These are phyloP conservation scores for Lathamus discolor DNA, from an alignment of 2,113 vertebrate species.

Conservation along the genomic window DNA sequence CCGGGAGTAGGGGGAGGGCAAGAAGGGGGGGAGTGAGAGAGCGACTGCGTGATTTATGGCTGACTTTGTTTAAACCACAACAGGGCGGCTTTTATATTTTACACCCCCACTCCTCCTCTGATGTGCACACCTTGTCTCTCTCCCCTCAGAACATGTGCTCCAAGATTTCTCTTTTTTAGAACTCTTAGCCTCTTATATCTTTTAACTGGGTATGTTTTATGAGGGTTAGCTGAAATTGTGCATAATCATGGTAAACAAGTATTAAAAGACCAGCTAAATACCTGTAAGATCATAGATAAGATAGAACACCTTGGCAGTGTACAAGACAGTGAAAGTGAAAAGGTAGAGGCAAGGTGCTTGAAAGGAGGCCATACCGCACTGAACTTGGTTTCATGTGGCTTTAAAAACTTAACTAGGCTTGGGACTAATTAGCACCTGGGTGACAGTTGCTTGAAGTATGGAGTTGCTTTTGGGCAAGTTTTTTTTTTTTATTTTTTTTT, in stretches of 20 bases:
- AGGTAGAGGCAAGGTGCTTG: not conserved
- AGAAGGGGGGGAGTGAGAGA: too few species aligned
- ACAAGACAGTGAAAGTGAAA: not conserved
- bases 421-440: not conserved
- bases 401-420: not conserved
- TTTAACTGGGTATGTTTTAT: not conserved
- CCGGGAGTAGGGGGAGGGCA: too few species aligned
- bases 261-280: not conserved
- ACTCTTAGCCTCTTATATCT: not conserved
- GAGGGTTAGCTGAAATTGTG: not conserved
- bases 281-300: not conserved
- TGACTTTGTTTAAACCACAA: too few species aligned
- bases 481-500: not conserved
- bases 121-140: not conserved
- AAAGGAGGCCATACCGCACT: not conserved
- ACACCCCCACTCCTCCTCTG: fast-evolving
- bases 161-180: not conserved
- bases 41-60: too few species aligned
- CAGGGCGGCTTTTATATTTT: not conserved
- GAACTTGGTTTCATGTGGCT: not conserved
- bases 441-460: not conserved
- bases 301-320: not conserved
- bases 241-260: not conserved
- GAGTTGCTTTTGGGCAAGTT: not conserved
- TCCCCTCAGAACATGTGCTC: not conserved